These are phyloP conservation scores for Melopsittacus undulatus DNA, from an alignment of 2,797 vertebrate genomes.

Conservation along the genomic window DNA sequence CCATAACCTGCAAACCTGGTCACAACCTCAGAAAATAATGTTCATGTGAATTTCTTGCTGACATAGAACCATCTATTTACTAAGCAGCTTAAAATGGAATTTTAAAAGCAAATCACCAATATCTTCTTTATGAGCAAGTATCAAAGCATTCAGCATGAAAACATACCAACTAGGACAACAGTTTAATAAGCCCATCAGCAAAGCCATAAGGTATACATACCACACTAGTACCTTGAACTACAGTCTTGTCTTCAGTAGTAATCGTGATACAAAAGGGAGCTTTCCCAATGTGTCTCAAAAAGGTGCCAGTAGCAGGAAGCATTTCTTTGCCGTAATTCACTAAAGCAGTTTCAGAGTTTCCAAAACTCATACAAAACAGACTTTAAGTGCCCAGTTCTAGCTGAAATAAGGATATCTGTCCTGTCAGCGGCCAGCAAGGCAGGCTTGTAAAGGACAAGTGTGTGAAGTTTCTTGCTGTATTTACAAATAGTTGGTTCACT, in stretches of 20 bases:
- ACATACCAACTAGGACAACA: not conserved
- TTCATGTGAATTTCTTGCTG: not conserved
- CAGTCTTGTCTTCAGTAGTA: not conserved
- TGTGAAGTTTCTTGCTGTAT: not conserved
- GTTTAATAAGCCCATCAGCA: not conserved
- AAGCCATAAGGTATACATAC: slow-evolving; percentile 15
- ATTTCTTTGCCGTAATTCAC: not conserved
- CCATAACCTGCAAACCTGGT: not conserved
- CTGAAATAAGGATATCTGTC: not conserved
- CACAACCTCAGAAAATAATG: not conserved
- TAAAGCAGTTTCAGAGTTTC: not conserved
- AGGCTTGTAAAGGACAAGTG: not conserved
- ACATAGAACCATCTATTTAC: not conserved
- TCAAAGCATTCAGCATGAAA: not conserved
- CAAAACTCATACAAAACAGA: not conserved
- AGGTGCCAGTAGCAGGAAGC: not conserved
- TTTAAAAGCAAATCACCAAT: not conserved
- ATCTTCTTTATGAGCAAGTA: not conserved
- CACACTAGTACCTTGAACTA: not conserved
- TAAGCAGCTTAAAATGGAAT: not conserved
- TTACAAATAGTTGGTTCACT: not conserved
- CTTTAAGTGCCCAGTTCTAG: not conserved
- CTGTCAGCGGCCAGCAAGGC: not conserved
- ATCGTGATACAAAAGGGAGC: not conserved
- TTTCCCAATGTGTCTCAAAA: not conserved